Percentiles rank a stretch among this genome's conserved stretches.
phyloP scores from a whole-genome alignment of 2,113 vertebrate genomes.

The Stomatorhinus ivindoensis region DNA sequence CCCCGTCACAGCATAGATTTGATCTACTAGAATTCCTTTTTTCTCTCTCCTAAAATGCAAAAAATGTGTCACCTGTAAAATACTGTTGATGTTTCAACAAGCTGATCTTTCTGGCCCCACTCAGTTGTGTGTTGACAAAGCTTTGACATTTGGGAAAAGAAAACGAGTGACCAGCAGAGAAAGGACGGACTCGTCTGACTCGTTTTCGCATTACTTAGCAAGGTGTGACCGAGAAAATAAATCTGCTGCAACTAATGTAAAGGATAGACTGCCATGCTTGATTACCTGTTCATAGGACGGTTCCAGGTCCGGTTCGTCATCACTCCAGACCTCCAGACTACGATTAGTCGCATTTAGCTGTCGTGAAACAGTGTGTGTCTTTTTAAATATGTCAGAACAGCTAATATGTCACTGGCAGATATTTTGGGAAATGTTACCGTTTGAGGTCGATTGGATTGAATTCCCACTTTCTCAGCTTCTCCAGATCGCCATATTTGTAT shows the following conservation, averaged over 20 bases:
- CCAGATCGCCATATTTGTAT: not conserved
- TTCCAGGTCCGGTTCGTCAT: not conserved
- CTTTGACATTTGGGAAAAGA: constrained; percentile 1
- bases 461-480: not conserved
- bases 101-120: not conserved
- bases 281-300: not conserved
- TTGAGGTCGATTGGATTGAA: not conserved
- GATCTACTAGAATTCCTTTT: not conserved
- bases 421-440: not conserved
- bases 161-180: constrained; percentile 19
- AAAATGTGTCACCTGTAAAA: not conserved
- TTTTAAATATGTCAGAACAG: not conserved
- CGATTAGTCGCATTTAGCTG: not conserved
- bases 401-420: not conserved
- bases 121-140: not conserved
- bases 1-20: not conserved
- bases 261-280: not conserved
- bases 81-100: not conserved
- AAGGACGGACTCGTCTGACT: constrained; percentile 44
- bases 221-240: constrained; percentile 59
- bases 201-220: constrained; percentile 59
- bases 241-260: constrained; percentile 40
- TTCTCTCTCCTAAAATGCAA: not conserved
- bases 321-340: not conserved
- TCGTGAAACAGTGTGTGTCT: not conserved